Conservation (phyloP, 2,888 invertebrate genomes). For the Aporophyla lueneburgensis region DNA sequence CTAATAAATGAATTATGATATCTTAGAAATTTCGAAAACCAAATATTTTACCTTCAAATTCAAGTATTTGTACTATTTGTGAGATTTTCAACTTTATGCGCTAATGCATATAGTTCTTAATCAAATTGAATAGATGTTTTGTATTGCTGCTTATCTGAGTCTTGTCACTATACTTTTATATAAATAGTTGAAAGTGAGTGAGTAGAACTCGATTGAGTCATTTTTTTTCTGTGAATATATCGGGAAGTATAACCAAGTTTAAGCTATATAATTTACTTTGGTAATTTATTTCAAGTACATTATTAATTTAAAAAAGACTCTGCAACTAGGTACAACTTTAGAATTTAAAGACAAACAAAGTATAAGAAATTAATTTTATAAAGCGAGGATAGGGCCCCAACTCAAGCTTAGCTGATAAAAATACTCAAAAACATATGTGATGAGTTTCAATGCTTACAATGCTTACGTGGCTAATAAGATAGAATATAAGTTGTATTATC, state of each 20-base stretch:
- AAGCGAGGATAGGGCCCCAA: constrained; percentile 74
- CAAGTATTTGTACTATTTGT: not conserved
- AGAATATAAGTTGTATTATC: constrained; percentile 83
- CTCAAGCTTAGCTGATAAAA: constrained; percentile 80
- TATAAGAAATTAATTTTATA: constrained; percentile 32
- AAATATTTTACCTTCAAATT: not conserved
- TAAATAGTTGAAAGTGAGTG: not conserved
- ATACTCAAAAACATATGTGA: constrained; percentile 84
- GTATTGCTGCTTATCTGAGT: no score
- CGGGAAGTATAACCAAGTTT: not conserved
- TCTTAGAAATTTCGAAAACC: not conserved
- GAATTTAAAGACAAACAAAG: constrained; percentile 9
- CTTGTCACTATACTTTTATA: not conserved
- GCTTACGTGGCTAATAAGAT: constrained; percentile 88
- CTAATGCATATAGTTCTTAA: not conserved
- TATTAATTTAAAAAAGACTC: not conserved
- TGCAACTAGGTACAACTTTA: constrained; percentile 23
- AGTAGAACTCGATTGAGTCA: constrained; percentile 7
- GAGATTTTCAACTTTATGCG: constrained; percentile 20
- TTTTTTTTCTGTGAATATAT: constrained; percentile 18
- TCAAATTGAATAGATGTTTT: not conserved
- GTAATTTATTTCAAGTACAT: constrained; percentile 32
- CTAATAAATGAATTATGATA: not conserved
- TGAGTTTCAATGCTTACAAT: constrained; percentile 84
- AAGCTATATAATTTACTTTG: not conserved